Evolutionary conservation across 2,797 vertebrate genomes (phyloP).

Genomic region (Propithecus perrieri): DNA sequence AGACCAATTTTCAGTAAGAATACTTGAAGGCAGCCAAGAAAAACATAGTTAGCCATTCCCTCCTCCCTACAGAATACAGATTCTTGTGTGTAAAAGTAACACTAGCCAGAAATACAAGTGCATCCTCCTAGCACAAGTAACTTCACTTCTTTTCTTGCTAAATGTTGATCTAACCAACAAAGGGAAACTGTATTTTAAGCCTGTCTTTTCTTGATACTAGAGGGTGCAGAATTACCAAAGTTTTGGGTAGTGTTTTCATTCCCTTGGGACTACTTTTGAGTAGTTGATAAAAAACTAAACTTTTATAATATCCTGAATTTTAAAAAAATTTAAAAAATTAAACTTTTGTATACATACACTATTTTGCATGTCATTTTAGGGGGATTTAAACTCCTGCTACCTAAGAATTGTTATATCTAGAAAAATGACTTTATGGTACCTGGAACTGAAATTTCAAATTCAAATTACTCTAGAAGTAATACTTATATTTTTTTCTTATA

Average conservation of each 20-base stretch:
- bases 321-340: neutral
- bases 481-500: neutral
- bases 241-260: neutral
- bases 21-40: neutral
- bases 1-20: slow-evolving; percentile 19
- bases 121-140: neutral
- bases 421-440: slow-evolving; percentile 4
- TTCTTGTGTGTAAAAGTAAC: neutral
- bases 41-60: neutral
- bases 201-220: neutral
- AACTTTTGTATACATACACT: neutral
- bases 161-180: neutral
- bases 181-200: neutral
- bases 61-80: neutral
- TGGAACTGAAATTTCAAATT: slow-evolving; percentile 17
- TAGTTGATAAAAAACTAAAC: neutral
- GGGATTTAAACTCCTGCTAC: neutral
- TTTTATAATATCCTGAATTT: neutral
- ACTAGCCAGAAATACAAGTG: neutral
- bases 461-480: neutral
- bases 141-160: neutral
- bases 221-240: neutral
- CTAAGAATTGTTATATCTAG: neutral
- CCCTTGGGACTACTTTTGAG: neutral
- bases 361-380: neutral